Conservation (phyloP, 2,797 vertebrate genomes). For the Clamator glandarius region DNA sequence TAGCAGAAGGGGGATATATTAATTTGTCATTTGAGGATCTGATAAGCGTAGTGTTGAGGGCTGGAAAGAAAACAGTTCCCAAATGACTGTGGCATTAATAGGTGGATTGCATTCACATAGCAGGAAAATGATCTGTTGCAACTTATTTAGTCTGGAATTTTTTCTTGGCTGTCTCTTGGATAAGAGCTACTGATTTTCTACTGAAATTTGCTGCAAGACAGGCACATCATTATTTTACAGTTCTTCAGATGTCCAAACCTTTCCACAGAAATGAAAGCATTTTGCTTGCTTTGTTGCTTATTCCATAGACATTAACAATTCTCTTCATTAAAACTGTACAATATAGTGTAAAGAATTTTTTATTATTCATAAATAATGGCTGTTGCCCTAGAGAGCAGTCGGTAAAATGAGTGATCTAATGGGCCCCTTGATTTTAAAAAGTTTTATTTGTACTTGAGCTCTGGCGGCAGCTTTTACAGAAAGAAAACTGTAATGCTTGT, state of each 20-base stretch:
- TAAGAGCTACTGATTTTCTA: not conserved
- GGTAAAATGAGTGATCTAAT: not conserved
- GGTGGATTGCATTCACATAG: not conserved
- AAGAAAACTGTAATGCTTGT: not conserved
- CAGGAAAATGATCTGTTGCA: not conserved
- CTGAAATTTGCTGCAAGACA: not conserved
- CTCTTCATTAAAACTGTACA: not conserved
- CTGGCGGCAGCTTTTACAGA: not conserved
- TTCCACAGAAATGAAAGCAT: not conserved
- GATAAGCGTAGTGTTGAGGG: not conserved
- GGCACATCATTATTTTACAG: not conserved
- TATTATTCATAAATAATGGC: not conserved
- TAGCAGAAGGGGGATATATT: not conserved
- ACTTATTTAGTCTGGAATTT: not conserved
- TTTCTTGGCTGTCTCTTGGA: not conserved
- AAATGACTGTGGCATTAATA: not conserved
- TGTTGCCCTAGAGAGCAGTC: not conserved
- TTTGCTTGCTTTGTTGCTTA: not conserved
- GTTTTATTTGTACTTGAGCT: constrained; percentile 3
- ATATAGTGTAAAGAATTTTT: not conserved
- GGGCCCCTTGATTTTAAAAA: not conserved
- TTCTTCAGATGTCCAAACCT: not conserved
- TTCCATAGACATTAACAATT: not conserved
- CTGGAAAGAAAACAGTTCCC: not conserved
- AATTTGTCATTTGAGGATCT: not conserved